Percentiles rank a stretch among this genome's conserved stretches.
Conservation (phyloP, 1,140 invertebrate species). For the Vanessa atalanta region DNA sequence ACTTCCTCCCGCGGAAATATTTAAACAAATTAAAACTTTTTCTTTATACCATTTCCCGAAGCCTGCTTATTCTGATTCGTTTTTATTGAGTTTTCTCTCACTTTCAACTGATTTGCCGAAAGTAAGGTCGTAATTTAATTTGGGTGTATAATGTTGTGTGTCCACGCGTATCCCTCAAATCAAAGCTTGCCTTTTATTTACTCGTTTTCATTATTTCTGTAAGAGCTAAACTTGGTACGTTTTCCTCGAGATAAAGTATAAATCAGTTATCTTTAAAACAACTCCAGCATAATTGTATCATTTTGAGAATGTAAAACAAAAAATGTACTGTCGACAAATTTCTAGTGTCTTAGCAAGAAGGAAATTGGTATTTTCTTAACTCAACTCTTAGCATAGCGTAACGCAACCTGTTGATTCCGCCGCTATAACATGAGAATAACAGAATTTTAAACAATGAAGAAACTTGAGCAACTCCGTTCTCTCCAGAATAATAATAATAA, state of each 20-base stretch:
- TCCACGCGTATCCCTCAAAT: conserved; percentile 37
- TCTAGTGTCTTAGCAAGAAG: conserved; percentile 8
- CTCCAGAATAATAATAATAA: conserved; percentile 19
- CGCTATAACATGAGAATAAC: conserved; percentile 37
- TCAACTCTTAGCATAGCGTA: conserved; percentile 34
- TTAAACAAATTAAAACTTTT: conserved; percentile 80
- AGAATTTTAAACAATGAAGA: conserved; percentile 44
- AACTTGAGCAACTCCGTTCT: conserved; percentile 33
- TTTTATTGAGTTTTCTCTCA: conserved; percentile 68
- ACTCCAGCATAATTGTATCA: background rate
- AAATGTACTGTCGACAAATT: background rate
- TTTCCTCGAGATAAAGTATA: background rate
- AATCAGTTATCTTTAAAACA: too few species aligned
- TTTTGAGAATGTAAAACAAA: background rate
- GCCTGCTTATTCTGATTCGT: conserved; percentile 69
- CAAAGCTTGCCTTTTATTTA: conserved; percentile 20
- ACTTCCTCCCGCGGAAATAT: conserved; percentile 68
- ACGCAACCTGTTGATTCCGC: conserved; percentile 42
- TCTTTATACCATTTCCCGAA: conserved; percentile 68
- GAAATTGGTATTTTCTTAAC: conserved; percentile 28
- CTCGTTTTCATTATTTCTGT: conserved; percentile 22
- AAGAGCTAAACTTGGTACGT: background rate
- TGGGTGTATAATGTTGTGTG: conserved; percentile 44
- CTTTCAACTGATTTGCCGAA: conserved; percentile 54
- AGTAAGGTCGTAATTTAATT: conserved; percentile 51